Base-by-base conservation (phyloP, 2,113 vertebrate species). In the Corythornis cristatus region DNA sequence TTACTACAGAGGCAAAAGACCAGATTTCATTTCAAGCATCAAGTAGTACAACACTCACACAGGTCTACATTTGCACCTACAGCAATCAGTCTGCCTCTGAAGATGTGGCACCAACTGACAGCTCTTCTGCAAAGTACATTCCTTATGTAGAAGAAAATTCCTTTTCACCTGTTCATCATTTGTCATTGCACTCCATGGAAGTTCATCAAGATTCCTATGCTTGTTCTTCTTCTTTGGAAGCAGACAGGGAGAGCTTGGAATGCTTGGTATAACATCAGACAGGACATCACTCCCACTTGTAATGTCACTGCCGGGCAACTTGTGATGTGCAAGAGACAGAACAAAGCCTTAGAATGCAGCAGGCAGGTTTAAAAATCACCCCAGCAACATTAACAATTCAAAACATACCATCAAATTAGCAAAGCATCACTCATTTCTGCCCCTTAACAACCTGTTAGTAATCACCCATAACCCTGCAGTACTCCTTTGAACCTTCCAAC, bases 151-250 rank as follows among this genome's bases (percentile, higher is more conserved):
- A 50, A 89, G 53, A 79, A 62, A 37, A 37, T 42, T 61, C 21
- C 65, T 10, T 67, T 64, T 93, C 96, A 99, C 99, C 97, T 99
- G 99, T 74, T 99, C 99, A 91, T 99, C 99, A 25, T 99, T 99
- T 83, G 99, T 99, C 99, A 99, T 99, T 17, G 99, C 99, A 70
- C 99, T 99, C 99, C 99, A 99, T 22, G 99, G 99, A 77, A 99
- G 98, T 83, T 99, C 99, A 94, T 99, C 99, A 77, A 99, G 98
- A 97, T 99, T 99, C 81, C 98, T 97, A 46, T 99, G 99, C 89
- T 99, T 99, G 67, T 98, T 98, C 97, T 99, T 99, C 97, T 98
- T 98, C 95, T 99, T 99, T 11, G 98, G 98, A 96, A 99, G 98
- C 88, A 99, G 97, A 97, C 99, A 99, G 21, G 99, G 99, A 45